Conservation (phyloP, 2,113 vertebrate species). For the Lontra canadensis region DNA sequence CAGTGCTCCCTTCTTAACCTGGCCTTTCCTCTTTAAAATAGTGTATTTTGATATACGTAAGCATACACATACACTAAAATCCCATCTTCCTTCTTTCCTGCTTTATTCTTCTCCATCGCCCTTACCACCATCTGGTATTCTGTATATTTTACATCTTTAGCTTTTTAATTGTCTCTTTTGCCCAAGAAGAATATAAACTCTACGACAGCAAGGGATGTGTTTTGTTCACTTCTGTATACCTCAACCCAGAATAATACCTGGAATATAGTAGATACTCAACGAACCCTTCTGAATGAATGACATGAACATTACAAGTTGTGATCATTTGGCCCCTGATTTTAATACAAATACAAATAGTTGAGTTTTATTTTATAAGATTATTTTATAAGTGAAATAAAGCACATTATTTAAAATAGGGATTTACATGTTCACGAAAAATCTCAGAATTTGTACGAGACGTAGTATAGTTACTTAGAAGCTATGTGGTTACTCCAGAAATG, state of each 20-base stretch:
- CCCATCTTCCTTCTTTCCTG: not conserved
- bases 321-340: not conserved
- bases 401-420: not conserved
- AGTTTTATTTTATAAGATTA: not conserved
- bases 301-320: not conserved
- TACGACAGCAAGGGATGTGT: not conserved
- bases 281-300: not conserved
- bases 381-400: not conserved
- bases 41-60: not conserved
- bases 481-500: not conserved
- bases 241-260: not conserved
- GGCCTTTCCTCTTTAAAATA: not conserved
- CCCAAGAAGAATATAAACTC: not conserved
- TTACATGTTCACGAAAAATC: not conserved
- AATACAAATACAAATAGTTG: not conserved
- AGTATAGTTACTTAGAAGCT: not conserved
- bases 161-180: not conserved
- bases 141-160: not conserved
- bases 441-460: constrained; percentile 1
- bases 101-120: not conserved
- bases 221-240: not conserved
- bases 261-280: not conserved
- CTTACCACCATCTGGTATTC: not conserved
- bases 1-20: not conserved
- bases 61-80: not conserved